Evolutionary conservation across 1,140 invertebrate species (phyloP).

Genomic region (Spodoptera litura): DNA sequence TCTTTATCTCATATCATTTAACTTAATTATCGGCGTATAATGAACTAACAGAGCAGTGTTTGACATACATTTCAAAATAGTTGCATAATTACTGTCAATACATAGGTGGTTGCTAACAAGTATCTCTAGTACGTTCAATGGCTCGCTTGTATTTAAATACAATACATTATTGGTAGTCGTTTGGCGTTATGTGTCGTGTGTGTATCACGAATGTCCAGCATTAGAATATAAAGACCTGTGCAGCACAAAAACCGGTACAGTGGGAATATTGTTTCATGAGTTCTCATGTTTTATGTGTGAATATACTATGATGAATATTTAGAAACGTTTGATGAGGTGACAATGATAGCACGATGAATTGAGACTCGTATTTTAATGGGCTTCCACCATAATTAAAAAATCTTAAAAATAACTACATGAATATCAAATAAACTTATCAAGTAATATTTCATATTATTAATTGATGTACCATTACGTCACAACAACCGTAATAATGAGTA

Average conservation of each 20-base stretch:
- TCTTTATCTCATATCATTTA: too few relatives aligned
- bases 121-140: neutral
- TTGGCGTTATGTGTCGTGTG: slow-evolving; percentile 17
- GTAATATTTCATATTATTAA: too few relatives aligned
- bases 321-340: neutral
- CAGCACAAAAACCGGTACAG: neutral
- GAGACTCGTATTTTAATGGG: neutral
- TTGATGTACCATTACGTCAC: too few relatives aligned
- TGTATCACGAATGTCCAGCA: slow-evolving; percentile 4
- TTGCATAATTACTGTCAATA: slow-evolving; percentile 7
- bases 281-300: slow-evolving; percentile 4
- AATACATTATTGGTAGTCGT: slow-evolving; percentile 11
- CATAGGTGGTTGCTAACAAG: neutral
- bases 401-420: too few relatives aligned
- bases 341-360: neutral
- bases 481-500: too few relatives aligned
- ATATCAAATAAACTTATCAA: too few relatives aligned
- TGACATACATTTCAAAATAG: slow-evolving; percentile 23
- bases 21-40: too few relatives aligned
- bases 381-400: too few relatives aligned
- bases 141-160: slow-evolving; percentile 6
- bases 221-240: slow-evolving; percentile 24
- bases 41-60: too few relatives aligned
- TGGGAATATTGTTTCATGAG: neutral
- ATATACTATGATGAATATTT: neutral